Conservation (phyloP, 2,888 invertebrate genomes). For the Drosophila tanythrix region DNA sequence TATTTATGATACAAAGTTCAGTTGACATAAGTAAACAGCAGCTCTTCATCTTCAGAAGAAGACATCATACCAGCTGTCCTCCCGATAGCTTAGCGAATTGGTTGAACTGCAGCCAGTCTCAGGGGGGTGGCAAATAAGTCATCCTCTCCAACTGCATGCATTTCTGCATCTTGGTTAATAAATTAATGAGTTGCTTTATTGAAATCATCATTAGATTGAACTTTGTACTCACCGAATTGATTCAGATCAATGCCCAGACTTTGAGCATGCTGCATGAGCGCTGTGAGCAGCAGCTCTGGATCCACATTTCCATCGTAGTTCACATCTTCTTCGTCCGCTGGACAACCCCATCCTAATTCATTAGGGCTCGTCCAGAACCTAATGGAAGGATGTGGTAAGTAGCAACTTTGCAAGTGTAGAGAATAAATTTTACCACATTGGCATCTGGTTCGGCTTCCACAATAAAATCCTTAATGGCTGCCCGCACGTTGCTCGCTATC, state of each 20-base stretch:
- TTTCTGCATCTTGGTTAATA: conserved; percentile 8
- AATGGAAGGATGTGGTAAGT: too few species aligned
- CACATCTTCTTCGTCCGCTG: conserved; percentile 24
- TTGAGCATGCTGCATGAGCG: conserved; percentile 59
- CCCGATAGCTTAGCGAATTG: conserved; percentile 5
- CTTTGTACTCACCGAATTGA: conserved; percentile 47
- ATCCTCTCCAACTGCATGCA: conserved; percentile 1
- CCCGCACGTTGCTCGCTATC: conserved; percentile 17
- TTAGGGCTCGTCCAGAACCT: conserved; percentile 8
- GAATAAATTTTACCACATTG: conserved; percentile 8
- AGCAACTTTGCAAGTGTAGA: neutral
- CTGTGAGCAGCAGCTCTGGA: conserved; percentile 36
- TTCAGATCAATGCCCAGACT: conserved; percentile 59
- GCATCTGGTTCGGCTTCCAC: conserved; percentile 47
- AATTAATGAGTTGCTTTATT: neutral
- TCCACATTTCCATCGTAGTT: conserved; percentile 51
- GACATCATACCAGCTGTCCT: conserved; percentile 60
- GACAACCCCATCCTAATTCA: conserved; percentile 23
- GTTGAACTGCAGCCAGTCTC: conserved; percentile 32
- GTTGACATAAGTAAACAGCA: neutral
- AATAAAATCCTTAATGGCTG: conserved; percentile 71
- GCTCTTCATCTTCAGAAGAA: conserved; percentile 33
- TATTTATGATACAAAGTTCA: neutral
- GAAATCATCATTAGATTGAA: neutral
- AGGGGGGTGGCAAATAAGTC: neutral